Evolutionary conservation across 2,113 vertebrate species (phyloP), one percentile per base, ranked within the genome.

Genomic region (Pelecanoides urinatrix): DNA sequence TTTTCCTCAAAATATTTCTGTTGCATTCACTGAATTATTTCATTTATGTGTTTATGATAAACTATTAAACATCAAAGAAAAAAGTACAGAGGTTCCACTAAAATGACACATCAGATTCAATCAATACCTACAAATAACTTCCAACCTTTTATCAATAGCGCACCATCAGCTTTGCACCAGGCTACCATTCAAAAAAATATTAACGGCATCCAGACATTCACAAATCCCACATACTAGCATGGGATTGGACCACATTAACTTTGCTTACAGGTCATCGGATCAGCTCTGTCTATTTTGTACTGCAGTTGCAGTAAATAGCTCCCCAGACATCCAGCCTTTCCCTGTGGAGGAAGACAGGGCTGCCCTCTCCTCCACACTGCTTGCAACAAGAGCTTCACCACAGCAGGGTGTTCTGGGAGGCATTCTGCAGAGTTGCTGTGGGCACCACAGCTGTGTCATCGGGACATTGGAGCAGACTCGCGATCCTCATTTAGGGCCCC

Each of bases 291-390:
- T 10, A 34, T n/a, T 87, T 47, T 32, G 36, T 26, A 42, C 11
- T 14, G 47, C n/a, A 61, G 11, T 6, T 80, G 47, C 56, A 88
- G 50, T 42, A 74, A 74, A 70, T 2, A 73, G 42, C 22, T 94
- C 70, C 58, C 19, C 21, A 76, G 45, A 38, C 8, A 19, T 6
- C 13, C 36, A 61, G 67, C 12, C 36, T 45, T 61, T 49, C n/a
- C 63, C 65, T 27, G 4, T 6, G n/a, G n/a, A 68, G 14, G 25
- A 22, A 72, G 65, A 34, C 20, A 71, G 45, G 29, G 20, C 70
- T 75, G 40, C 21, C 27, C 36, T 44, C 30, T 66, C 42, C 9
- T 9, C 9, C 55, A 26, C 0, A 0, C 44, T 30, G 55, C 53
- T 45, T 59, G 30, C 45, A 44, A 34, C 13, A 55, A 34, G 23